Evolutionary conservation across 2,797 vertebrate species (phyloP), one percentile per base, ranked within the genome.

Genomic region (Falco peregrinus): DNA sequence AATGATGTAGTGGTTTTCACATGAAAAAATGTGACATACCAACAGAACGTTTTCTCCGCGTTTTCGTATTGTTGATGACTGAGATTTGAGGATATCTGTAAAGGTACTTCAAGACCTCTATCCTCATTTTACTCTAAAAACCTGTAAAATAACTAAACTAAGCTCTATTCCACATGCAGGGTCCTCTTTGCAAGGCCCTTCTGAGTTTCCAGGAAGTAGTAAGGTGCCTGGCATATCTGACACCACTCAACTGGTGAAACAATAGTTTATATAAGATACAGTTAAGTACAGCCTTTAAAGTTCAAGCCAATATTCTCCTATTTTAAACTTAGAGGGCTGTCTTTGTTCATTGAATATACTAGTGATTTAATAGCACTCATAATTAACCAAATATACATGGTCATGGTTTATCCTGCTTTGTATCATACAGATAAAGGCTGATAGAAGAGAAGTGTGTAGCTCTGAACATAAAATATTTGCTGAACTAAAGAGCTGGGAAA

Each of bases 371-470:
- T 31, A 85, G 82, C 81, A 50, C 41, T 93, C 75, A 45, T 75
- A 80, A 80, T 85, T 84, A 83, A 92, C 84, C 61, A 84, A 91
- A 93, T 92, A 73, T 77, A 69, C 50, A 29, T 37, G 64, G 13
- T 45, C 87, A 78, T 87, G 57, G 68, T 93, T 94, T 87, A 80
- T 92, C 65, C 94, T 96, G 96, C 65, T 95, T 95, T 95, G 28
- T 91, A 45, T 96, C 95, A 94, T 54, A 68, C 33, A 87, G 95
- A 96, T 96, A 85, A 93, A 89, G 73, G 29, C 78, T 92, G 75
- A 75, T 79, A 64, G 73, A 83, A 64, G 29, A 71, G 59, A 69
- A 91, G 4, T 2, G 11, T 48, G 22, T 51, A 87, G 71, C 56
- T 84, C 78, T 89, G 75, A 92, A 75, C 17, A 14, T 80, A 84